Conservation (phyloP, 2,888 invertebrate species). For the Bugulina stolonifera region DNA sequence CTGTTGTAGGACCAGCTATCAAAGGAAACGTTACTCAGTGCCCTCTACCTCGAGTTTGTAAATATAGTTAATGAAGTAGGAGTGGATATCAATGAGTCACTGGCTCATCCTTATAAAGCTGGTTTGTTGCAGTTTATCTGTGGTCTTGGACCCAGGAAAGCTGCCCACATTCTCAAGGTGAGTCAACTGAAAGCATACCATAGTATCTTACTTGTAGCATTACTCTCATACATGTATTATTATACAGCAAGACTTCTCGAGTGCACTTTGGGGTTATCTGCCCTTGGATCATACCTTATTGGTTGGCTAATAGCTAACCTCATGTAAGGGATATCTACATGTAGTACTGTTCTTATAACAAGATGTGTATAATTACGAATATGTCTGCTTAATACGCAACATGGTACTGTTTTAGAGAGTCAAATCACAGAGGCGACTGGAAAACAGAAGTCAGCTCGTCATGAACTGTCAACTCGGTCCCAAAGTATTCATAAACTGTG, state of each 20-base stretch:
- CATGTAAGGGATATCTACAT: too few relatives aligned
- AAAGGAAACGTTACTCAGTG: slow-evolving; percentile 79
- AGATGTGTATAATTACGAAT: too few relatives aligned
- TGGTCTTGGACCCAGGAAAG: slow-evolving; percentile 92
- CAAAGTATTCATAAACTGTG: slow-evolving; percentile 96
- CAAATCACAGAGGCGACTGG: slow-evolving; percentile 68
- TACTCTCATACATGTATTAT: too few relatives aligned
- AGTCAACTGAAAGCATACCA: too few relatives aligned
- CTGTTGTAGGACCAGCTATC: slow-evolving; percentile 55
- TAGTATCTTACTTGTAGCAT: too few relatives aligned
- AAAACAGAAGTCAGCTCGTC: slow-evolving; percentile 90
- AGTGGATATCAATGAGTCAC: slow-evolving; percentile 89
- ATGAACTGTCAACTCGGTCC: slow-evolving; percentile 95
- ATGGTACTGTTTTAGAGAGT: slow-evolving; percentile 57
- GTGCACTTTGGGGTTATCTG: too few relatives aligned
- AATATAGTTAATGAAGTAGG: slow-evolving; percentile 96
- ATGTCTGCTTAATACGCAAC: neutral
- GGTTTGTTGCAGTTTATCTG: slow-evolving; percentile 89
- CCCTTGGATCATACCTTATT: neutral
- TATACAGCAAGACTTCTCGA: too few relatives aligned
- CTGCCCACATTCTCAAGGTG: slow-evolving; percentile 56
- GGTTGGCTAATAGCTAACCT: neutral
- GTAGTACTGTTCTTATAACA: too few relatives aligned
- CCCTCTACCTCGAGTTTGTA: slow-evolving; percentile 77
- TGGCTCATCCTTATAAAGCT: slow-evolving; percentile 78